These are phyloP conservation scores for Psittacula derbiana DNA, from an alignment of 2,797 vertebrate species.

Conservation along the genomic window DNA sequence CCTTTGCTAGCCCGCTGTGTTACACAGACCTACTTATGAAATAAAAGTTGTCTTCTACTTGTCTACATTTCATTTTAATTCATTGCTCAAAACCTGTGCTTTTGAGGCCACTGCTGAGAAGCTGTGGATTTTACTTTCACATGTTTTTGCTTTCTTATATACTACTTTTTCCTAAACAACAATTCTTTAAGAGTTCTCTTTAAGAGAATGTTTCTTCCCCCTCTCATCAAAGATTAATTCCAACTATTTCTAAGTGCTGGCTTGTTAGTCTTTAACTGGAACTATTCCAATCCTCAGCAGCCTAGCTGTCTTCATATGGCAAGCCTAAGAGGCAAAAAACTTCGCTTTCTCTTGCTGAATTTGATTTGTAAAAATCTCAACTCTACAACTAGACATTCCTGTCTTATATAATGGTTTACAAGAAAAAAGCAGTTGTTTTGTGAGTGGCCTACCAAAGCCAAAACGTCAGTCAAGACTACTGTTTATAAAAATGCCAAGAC, in stretches of 20 bases:
- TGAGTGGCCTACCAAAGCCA: background rate
- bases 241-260: background rate
- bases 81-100: background rate
- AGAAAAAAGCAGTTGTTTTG: background rate
- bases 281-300: background rate
- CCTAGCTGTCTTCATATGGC: background rate
- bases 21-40: background rate
- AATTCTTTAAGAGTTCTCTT: background rate
- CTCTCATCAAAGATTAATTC: background rate
- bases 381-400: background rate
- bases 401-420: background rate
- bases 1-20: background rate
- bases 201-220: background rate
- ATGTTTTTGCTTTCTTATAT: background rate
- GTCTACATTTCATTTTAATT: background rate
- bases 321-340: background rate
- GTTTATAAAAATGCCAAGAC: background rate
- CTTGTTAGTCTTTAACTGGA: background rate
- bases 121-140: background rate
- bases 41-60: background rate
- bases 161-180: background rate
- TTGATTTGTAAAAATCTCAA: background rate
- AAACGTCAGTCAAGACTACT: background rate
- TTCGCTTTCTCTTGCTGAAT: background rate
- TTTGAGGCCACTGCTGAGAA: background rate